Base-by-base conservation (phyloP, 2,888 invertebrate species). In the Malthinus seriepunctatus region DNA sequence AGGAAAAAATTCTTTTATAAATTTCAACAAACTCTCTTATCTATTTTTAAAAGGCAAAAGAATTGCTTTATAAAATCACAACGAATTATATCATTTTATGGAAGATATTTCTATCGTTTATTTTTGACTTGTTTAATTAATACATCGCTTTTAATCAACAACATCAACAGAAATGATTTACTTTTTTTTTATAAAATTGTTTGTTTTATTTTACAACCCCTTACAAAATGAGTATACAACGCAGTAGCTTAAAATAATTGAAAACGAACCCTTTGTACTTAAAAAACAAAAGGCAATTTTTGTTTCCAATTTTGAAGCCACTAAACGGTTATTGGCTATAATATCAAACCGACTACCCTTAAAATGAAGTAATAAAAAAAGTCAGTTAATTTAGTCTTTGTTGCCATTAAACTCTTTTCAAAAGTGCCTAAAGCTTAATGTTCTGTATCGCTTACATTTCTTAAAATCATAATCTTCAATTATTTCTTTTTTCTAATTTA, bases 301-400 rank as follows among this genome's bases (percentile, higher is more conserved):
- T 56, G 56, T 50, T 49, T 34, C 49, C 44, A 51, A 56, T 51
- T 56, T 56, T 31, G 56, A 47, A 51, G 46, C 51, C 56, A 47
- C 51, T 47, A 39, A 56, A 51, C 38, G 51, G 47, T 56, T 51
- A 56, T 56, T 56, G 51, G 47, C 56, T 47, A 51, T 51, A 56
- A 56, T 56, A 56, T 56, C 51, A 56, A 56, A 56, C 56, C 56
- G 46, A 56, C 46, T 34, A 39, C 51, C 45, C 51, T 47, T 23
- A 47, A 51, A 56, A 42, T 49, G 56, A 56, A 51, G 56, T 51
- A 51, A 56, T 56, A 56, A 56, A 56, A 45, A 51, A 56, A 51
- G 23, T 51, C 56, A 32, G 56, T 56, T 56, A 56, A 56, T 56
- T 45, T 44, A 35, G 42, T 49, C 44, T 14, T 44, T 23, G 45